Evolutionary conservation across 2,797 vertebrate species (phyloP).

Genomic region (Bufotes viridis): DNA sequence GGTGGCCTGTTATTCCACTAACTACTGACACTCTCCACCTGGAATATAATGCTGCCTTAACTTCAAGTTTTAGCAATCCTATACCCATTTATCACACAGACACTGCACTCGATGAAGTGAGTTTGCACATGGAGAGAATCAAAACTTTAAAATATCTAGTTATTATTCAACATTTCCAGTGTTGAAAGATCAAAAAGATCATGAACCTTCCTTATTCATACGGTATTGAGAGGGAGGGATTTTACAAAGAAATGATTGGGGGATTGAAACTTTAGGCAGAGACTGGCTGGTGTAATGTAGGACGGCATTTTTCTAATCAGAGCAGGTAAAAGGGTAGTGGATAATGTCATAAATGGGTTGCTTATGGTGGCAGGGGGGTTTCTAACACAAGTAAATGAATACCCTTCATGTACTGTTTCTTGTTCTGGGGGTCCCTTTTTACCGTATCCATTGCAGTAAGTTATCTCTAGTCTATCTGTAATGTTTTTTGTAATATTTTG

Average conservation of each 20-base stretch:
- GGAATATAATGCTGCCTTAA: neutral
- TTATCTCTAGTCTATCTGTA: neutral
- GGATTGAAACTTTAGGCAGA: neutral
- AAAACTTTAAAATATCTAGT: neutral
- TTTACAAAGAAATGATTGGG: neutral
- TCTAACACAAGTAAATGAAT: too few species aligned
- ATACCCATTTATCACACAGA: neutral
- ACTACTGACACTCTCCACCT: neutral
- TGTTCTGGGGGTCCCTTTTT: neutral
- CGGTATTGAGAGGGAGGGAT: neutral
- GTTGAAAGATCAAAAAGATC: neutral
- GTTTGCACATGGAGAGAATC: neutral
- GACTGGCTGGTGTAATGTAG: neutral
- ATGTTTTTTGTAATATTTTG: neutral
- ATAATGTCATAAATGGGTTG: neutral
- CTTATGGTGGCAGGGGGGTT: too few species aligned
- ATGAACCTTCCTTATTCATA: neutral
- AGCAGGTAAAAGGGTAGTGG: neutral
- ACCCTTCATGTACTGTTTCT: too few species aligned
- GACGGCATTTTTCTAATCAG: neutral
- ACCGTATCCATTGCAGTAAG: neutral
- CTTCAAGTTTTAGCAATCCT: neutral
- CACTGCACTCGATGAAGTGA: neutral
- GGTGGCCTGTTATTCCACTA: constrained; percentile 6
- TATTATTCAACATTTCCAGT: too few species aligned